Base-by-base conservation (phyloP, 2,797 vertebrate species). In the Siniperca scherzeri region DNA sequence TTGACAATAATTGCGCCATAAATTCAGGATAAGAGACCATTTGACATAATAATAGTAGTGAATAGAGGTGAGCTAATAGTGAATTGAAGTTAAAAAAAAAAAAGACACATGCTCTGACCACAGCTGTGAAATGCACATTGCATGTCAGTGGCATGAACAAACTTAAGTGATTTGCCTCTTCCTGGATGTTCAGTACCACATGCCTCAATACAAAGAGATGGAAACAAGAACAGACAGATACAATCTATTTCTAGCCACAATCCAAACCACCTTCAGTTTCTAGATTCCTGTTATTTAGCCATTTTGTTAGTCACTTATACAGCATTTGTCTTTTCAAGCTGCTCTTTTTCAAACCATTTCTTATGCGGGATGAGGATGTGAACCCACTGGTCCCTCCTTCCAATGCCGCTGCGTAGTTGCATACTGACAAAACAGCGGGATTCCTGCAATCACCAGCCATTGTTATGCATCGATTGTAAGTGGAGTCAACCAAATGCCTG, bases 141-240 rank as follows among this genome's bases (percentile, higher is more conserved):
- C 62, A 77, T 76, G 70, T 79, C 48, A 85, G 33, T 66, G 27
- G 71, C 66, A 80, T 78, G 72, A 87, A 80, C 70, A 57, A 77
- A 64, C 21, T 61, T 19, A 70, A 53, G 81, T 56, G 81, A 87
- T 88, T 80, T 73, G 17, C 52, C n/a, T 44, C 72, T 76, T 69
- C 65, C 38, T 74, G 75, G 61, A 84, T 56, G 74, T 70, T 80
- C 38, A 67, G 87, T 89, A 87, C 50, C 42, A 61, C 77, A 82
- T 53, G 75, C 74, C 40, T 86, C 72, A 78, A 57, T 72, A 67
- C 74, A 91, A 16, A 50, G 55, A 86, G 77, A 84, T 30, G 40
- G 46, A 79, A 72, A 77, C 57, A 50, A 60, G 59, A 14, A 74
- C 30, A 36, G 71, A 89, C 69, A 80, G 57, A 71, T 9, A 17